Evolutionary conservation across 2,888 invertebrate species (phyloP).

Genomic region (Aspidiotus rigidus): DNA sequence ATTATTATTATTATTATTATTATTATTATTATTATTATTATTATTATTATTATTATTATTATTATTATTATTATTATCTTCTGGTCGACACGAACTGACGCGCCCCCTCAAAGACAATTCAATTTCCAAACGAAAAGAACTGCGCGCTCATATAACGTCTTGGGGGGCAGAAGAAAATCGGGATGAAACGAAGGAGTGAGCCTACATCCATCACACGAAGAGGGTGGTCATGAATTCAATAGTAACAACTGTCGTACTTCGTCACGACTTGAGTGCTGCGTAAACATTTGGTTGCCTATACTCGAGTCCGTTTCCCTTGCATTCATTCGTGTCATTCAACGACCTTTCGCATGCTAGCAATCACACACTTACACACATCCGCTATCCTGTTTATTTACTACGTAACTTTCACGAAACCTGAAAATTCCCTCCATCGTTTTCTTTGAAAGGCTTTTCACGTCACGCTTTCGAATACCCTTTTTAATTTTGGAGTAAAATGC

Average conservation of each 20-base stretch:
- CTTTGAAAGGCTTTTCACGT: not conserved
- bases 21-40: too few species aligned
- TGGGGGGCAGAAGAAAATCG: conserved; percentile 4
- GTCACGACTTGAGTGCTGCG: conserved; percentile 30
- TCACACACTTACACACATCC: too few species aligned
- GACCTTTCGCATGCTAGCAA: too few species aligned
- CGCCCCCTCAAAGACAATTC: not conserved
- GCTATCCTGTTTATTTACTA: not conserved
- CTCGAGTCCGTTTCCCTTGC: conserved; percentile 21
- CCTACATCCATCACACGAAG: not conserved
- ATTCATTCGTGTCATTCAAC: not conserved
- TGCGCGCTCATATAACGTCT: not conserved
- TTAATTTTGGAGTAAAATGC: not conserved
- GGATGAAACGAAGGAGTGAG: not conserved
- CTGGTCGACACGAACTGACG: not conserved
- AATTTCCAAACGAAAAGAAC: not conserved
- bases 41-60: too few species aligned
- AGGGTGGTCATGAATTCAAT: conserved; percentile 33
- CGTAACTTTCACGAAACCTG: not conserved
- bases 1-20: too few species aligned
- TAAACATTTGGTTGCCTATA: conserved; percentile 28
- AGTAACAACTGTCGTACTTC: conserved; percentile 28
- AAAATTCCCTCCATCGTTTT: not conserved
- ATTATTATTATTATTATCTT: too few species aligned
- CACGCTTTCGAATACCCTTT: not conserved